Evolutionary conservation across 1,140 invertebrate genomes (phyloP).

Genomic region (Habropoda laboriosa): DNA sequence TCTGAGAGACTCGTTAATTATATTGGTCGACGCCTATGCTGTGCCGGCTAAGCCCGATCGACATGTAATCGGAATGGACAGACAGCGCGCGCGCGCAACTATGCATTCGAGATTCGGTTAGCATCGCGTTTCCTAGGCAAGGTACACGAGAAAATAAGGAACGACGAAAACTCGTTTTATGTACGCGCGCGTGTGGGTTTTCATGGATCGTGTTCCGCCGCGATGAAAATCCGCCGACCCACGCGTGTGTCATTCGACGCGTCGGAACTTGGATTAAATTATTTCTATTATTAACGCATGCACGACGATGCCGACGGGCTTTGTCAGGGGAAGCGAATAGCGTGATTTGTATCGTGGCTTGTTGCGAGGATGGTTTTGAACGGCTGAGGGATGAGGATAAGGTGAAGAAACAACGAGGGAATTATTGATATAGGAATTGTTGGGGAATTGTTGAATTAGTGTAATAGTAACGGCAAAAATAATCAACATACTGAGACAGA

Average conservation of each 20-base stretch:
- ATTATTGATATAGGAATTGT: too few relatives aligned
- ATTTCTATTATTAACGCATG: neutral
- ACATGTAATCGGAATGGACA: constrained; percentile 28
- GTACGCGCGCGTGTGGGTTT: neutral
- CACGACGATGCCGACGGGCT: too few relatives aligned
- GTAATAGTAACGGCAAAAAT: too few relatives aligned
- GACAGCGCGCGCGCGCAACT: neutral
- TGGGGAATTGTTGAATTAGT: too few relatives aligned
- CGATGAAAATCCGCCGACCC: neutral
- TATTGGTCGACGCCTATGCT: constrained; percentile 1
- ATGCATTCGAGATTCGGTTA: neutral
- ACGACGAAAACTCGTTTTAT: neutral
- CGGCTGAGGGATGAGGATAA: too few relatives aligned
- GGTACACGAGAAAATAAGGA: too few relatives aligned
- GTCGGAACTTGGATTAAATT: neutral
- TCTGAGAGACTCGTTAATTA: constrained; percentile 32
- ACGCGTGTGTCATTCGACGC: constrained; percentile 13
- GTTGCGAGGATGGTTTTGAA: too few relatives aligned
- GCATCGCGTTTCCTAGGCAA: neutral
- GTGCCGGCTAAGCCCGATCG: neutral
- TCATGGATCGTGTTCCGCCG: neutral
- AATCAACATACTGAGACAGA: too few relatives aligned
- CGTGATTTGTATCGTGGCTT: too few relatives aligned
- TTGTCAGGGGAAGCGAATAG: too few relatives aligned
- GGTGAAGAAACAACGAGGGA: too few relatives aligned